These are phyloP conservation scores for Spongia lamella DNA, from an alignment of 37 sponge, comb jelly and placozoan species.

Conservation along the genomic window DNA sequence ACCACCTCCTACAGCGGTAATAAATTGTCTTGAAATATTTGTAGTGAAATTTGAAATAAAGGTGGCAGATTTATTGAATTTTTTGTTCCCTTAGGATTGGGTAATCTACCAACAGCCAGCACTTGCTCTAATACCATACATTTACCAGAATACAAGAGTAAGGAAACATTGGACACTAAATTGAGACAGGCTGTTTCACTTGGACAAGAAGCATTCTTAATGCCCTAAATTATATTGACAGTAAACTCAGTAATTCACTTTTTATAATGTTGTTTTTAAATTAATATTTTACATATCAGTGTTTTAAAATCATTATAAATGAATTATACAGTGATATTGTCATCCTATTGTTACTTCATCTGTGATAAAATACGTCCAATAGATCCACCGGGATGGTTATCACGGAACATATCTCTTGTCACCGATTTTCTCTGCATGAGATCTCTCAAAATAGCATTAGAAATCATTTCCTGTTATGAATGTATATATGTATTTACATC, in stretches of 20 bases:
- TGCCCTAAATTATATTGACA: conserved; percentile 9
- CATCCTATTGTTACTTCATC: too few species aligned
- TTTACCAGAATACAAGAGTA: conserved; percentile 37
- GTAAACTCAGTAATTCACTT: too few species aligned
- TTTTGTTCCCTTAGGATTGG: conserved; percentile 14
- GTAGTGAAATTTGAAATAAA: background rate
- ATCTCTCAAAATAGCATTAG: conserved; percentile 67
- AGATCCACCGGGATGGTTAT: conserved; percentile 77
- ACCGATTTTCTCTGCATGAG: conserved; percentile 41
- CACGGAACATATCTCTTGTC: conserved; percentile 28
- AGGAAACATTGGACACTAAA: conserved; percentile 32
- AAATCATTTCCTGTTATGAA: conserved; percentile 51
- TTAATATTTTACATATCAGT: too few species aligned
- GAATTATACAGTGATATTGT: too few species aligned
- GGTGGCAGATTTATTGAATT: background rate
- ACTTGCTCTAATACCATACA: conserved; percentile 50
- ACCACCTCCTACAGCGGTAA: conserved; percentile 5
- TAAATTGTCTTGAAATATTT: background rate
- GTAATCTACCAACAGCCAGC: conserved; percentile 48
- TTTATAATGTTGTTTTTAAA: too few species aligned
- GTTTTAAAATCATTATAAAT: too few species aligned
- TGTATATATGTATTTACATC: too few species aligned
- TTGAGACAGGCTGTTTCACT: conserved; percentile 33
- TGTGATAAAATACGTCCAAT: conserved; percentile 46
- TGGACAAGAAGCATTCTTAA: conserved; percentile 38